These are phyloP conservation scores for Slavum lentiscoides DNA, from an alignment of 2,888 invertebrate species.

Conservation along the genomic window DNA sequence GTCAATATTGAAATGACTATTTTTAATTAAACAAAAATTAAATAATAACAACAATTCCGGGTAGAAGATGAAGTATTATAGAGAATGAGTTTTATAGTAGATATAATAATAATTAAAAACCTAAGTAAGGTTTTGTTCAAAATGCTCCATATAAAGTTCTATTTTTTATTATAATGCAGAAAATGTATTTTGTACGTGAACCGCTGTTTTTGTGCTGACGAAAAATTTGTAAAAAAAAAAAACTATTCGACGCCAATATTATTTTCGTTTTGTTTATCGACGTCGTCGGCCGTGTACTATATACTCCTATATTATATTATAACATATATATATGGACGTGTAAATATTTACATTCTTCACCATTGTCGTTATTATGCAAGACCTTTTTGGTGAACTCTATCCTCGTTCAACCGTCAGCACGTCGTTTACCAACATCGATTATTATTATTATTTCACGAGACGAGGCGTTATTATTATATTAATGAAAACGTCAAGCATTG, in stretches of 20 bases:
- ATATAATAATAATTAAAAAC: too few species aligned
- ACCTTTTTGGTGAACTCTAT: conserved; percentile 11
- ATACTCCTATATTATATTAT: neutral
- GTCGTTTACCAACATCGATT: neutral
- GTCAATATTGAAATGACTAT: too few species aligned
- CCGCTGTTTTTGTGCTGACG: conserved; percentile 7
- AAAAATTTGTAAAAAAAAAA: neutral
- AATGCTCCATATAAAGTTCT: too few species aligned
- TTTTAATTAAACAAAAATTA: too few species aligned
- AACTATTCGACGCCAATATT: conserved; percentile 1
- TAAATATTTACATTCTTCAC: conserved; percentile 39
- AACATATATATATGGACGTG: neutral
- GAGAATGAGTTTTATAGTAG: too few species aligned
- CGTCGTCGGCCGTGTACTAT: neutral
- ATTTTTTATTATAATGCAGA: neutral
- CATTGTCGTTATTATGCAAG: neutral
- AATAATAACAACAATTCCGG: too few species aligned
- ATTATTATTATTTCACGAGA: conserved; percentile 19
- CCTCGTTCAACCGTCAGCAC: too few species aligned
- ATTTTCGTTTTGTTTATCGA: conserved; percentile 4
- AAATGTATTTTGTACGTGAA: neutral
- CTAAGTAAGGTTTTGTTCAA: too few species aligned
- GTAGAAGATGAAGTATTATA: too few species aligned
- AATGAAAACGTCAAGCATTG: conserved; percentile 29
- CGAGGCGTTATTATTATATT: conserved; percentile 21